Evolutionary conservation across 30 jellyfish, hydroid and myxozoan genomes (phyloP), one percentile per base, ranked within the genome.

Genomic region (Hydractinia echinata): DNA sequence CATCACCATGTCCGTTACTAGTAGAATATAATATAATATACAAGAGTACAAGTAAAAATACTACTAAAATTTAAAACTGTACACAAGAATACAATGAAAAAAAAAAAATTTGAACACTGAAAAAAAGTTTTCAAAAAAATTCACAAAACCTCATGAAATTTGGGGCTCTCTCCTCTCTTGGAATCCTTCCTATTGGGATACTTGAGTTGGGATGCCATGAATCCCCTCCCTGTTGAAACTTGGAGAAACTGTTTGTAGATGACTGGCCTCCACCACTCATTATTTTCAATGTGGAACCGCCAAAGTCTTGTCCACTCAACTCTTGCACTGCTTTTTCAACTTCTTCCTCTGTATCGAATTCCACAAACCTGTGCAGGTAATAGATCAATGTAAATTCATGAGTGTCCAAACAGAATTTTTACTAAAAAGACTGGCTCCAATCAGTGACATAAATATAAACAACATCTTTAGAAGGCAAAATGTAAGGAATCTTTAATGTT

Each of bases 211-310:
- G 39, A 64, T 64, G 19, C 74, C 19, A 64, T 13, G 8, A 6
- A 80, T 50, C 52, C 4, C 81, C 67, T 7, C 82, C 39, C 0
- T 10, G 4, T 49, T 48, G 44, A 78, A 78, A 76, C 13, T 39
- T 44, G 21, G 19, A 16, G 44, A 49, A 50, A 14, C 51, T 77
- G 44, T 52, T 44, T 54, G 72, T 56, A 64, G 10, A 15, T 53
- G 76, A 54, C 51, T 84, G 70, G 30, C 66, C 6, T 50, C 86
- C 69, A n/a, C 90, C 86, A 58, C 58, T n/a, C 67, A 79, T 56
- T 5, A 89, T 93, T 49, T 81, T 76, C 86, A 89, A 73, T 8
- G 61, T 73, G 71, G 88, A 78, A 30, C 97, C 97, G 68, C 72
- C 72, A 48, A 84, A 76, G 48, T 89, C 97, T 66, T 48, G 61